Percentiles rank a stretch among this genome's conserved stretches.
These are phyloP conservation scores for Nothocercus nigrocapillus DNA, from an alignment of 2,113 vertebrate genomes.

Conservation along the genomic window DNA sequence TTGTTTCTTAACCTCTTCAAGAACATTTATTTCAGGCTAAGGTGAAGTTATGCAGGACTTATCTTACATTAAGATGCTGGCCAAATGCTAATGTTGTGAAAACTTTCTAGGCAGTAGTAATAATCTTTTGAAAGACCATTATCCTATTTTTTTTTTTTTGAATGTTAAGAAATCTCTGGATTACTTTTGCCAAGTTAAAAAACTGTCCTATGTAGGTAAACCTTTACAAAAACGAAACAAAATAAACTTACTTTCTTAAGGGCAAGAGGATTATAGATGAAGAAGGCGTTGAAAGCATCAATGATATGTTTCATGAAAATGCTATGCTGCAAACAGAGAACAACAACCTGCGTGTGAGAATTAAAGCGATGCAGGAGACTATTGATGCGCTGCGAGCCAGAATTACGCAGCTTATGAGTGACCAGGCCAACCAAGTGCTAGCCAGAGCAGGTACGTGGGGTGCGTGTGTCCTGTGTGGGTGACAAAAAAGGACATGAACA, in stretches of 20 bases:
- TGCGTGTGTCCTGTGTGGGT: not conserved
- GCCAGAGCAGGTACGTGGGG: conserved; percentile 84
- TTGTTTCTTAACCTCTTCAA: not conserved
- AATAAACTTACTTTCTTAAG: conserved; percentile 72
- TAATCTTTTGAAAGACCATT: not conserved
- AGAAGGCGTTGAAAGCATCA: conserved; percentile 93
- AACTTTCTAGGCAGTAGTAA: not conserved
- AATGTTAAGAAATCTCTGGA: not conserved
- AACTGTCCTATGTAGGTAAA: not conserved
- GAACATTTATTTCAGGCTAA: not conserved
- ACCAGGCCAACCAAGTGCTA: conserved; percentile 91
- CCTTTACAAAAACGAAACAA: not conserved
- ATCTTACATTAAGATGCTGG: not conserved
- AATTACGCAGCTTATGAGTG: conserved; percentile 90
- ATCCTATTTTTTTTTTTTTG: not conserved
- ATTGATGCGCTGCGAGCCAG: conserved; percentile 87
- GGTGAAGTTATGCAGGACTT: not conserved
- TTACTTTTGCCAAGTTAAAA: not conserved
- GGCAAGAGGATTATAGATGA: conserved; percentile 96
- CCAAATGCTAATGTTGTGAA: not conserved
- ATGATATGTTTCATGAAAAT: conserved; percentile 98
- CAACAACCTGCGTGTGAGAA: conserved; percentile 91
- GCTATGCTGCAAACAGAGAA: conserved; percentile 97
- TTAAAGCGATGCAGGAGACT: conserved; percentile 99
- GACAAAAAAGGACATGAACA: not conserved